phyloP scores from a whole-genome alignment of 2,797 vertebrate genomes.

The Oreonectes daqikongensis region DNA sequence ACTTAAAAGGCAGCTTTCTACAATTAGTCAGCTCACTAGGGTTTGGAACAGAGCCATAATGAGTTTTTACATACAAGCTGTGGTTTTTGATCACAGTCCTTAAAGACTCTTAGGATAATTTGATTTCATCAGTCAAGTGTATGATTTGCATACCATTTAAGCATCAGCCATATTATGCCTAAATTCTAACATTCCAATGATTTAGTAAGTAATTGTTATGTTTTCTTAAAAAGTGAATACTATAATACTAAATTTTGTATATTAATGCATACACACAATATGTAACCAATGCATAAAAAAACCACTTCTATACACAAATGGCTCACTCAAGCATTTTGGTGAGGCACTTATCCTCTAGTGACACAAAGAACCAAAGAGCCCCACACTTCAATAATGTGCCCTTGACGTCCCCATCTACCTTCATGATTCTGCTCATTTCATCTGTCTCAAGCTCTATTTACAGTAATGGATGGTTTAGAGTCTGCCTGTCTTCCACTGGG shows the following conservation, averaged over 20 bases:
- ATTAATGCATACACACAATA: not conserved
- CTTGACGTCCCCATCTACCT: constrained; percentile 15
- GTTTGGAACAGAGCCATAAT: not conserved
- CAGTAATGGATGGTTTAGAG: constrained; percentile 34
- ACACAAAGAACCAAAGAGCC: not conserved
- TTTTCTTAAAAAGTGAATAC: constrained; percentile 1
- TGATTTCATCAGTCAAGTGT: not conserved
- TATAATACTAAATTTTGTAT: not conserved
- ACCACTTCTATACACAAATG: not conserved
- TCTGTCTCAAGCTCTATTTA: constrained; percentile 39
- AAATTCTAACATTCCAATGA: not conserved
- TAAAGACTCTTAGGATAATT: not conserved
- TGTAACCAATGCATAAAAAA: not conserved
- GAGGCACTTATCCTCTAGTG: not conserved
- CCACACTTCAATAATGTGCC: not conserved
- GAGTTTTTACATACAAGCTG: not conserved
- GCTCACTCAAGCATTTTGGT: constrained; percentile 3
- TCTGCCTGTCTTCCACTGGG: constrained; percentile 20
- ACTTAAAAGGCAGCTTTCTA: not conserved
- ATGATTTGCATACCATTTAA: not conserved
- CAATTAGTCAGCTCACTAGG: not conserved
- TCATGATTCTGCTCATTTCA: constrained; percentile 28
- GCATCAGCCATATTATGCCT: not conserved
- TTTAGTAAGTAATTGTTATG: not conserved
- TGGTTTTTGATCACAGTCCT: not conserved